Evolutionary conservation across 2,113 vertebrate genomes (phyloP).

Genomic region (Tragulus kanchil): DNA sequence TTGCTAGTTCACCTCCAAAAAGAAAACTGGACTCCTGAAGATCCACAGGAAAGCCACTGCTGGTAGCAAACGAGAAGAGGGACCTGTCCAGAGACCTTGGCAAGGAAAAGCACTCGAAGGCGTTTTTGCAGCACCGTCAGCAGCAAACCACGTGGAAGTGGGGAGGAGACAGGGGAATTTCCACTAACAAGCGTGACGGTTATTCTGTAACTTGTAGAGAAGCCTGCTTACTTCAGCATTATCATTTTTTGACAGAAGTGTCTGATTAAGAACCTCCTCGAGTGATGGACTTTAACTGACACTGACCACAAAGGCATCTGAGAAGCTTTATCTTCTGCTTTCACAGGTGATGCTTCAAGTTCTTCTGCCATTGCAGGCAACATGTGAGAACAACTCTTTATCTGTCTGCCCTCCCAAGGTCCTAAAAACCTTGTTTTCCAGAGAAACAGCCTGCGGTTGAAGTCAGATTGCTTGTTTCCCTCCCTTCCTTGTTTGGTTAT

Average conservation of each 20-base stretch:
- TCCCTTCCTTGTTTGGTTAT: background rate
- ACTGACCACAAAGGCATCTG: background rate
- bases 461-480: background rate
- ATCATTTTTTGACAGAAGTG: background rate
- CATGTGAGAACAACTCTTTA: background rate
- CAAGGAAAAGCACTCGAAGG: background rate
- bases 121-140: background rate
- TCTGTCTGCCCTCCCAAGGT: background rate
- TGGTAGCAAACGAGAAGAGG: background rate
- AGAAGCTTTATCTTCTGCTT: slow-evolving; percentile 38
- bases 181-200: background rate
- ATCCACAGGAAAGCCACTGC: background rate
- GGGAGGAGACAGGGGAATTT: background rate
- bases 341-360: background rate
- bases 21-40: slow-evolving; percentile 20
- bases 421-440: background rate
- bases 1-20: slow-evolving; percentile 1
- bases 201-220: background rate
- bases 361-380: background rate
- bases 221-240: slow-evolving; percentile 40
- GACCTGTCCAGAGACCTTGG: background rate
- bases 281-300: slow-evolving; percentile 24
- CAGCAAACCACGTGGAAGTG: background rate
- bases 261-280: slow-evolving; percentile 45
- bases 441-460: background rate